Base-by-base conservation (phyloP, 2,888 invertebrate species). In the Stegana nigrithorax region DNA sequence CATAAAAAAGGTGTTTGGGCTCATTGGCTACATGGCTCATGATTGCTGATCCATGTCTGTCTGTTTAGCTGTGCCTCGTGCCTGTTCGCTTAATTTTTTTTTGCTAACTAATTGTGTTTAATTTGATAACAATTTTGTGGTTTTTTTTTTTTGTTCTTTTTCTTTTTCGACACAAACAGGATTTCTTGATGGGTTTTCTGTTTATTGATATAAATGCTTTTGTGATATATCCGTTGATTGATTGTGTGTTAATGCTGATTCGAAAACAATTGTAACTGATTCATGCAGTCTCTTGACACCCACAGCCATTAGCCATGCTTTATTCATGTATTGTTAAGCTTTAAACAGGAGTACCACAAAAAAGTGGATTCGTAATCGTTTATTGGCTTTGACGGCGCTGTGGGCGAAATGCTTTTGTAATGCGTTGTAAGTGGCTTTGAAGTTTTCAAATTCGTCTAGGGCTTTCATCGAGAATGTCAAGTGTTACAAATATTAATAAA, bases 91-190 rank as follows among this genome's bases (percentile, higher is more conserved):
- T n/a, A n/a, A n/a, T n/a, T 45, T 65, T 64, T 32, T 78, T 75
- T 69, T 78, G 78, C 78, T 68, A 70, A 75, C 69, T 75, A 75
- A 75, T 68, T 74, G 68, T 75, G 47, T 60, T 65, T 75, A 78
- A 78, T 78, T 75, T 68, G 60, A 36, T 8, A n/a, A 36, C 32
- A 68, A 67, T 65, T 64, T 39, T 12, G 65, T 55, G 66, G 73
- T 67, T 62, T 25, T 10, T 42, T 8, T n/a, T n/a, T n/a, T n/a
- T n/a, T n/a, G n/a, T n/a, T n/a, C n/a, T n/a, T n/a, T 36, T 36
- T n/a, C 2, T 36, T 47, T 23, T 19, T 21, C 26, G 25, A 27
- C 27, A 21, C 26, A 2, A 23, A 36, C 36, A 55, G 53, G 14
- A 55, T 55, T 55, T 19, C 32, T 36, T 53, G 5, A 29, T 14